A percentile compares a stretch with the other conserved stretches of the same genome.
These are phyloP conservation scores for Eupsilia transversa DNA, from an alignment of 2,888 invertebrate species.

Conservation along the genomic window DNA sequence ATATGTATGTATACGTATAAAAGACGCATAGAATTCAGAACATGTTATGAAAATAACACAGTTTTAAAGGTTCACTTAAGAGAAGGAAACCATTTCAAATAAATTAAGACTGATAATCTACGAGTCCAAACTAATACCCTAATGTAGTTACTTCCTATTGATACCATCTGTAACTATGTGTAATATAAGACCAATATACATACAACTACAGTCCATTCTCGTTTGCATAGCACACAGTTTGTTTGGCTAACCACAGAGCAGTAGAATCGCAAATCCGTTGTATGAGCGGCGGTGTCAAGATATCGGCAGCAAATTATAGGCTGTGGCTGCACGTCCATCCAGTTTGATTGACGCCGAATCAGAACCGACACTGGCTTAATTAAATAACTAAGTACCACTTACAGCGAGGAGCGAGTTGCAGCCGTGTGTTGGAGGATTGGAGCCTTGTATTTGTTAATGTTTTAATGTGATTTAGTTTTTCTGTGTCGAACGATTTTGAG, in stretches of 20 bases:
- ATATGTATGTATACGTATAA: background rate
- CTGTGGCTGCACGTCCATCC: slow-evolving; percentile 50
- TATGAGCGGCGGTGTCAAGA: slow-evolving; percentile 57
- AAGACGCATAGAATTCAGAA: background rate
- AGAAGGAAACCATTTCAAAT: background rate
- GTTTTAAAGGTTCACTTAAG: background rate
- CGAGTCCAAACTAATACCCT: slow-evolving; percentile 21
- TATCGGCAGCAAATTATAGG: slow-evolving; percentile 71
- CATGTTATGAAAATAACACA: background rate
- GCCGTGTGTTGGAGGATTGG: background rate
- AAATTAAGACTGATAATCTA: background rate
- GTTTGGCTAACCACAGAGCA: slow-evolving; percentile 64
- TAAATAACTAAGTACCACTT: slow-evolving; percentile 66
- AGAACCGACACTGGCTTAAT: slow-evolving; percentile 57
- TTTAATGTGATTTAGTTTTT: background rate
- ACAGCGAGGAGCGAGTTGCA: slow-evolving; percentile 14
- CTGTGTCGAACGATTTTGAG: background rate
- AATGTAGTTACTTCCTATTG: slow-evolving; percentile 28
- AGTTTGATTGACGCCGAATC: slow-evolving; percentile 67
- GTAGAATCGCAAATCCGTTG: slow-evolving; percentile 59
- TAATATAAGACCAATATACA: slow-evolving; percentile 9
- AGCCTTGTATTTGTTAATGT: background rate
- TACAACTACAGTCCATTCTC: slow-evolving; percentile 7
- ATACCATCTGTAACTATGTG: slow-evolving; percentile 8
- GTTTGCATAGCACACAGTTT: slow-evolving; percentile 50